Evolutionary conservation across 2,888 invertebrate genomes (phyloP).

Genomic region (Hydroisotoma schaefferi): DNA sequence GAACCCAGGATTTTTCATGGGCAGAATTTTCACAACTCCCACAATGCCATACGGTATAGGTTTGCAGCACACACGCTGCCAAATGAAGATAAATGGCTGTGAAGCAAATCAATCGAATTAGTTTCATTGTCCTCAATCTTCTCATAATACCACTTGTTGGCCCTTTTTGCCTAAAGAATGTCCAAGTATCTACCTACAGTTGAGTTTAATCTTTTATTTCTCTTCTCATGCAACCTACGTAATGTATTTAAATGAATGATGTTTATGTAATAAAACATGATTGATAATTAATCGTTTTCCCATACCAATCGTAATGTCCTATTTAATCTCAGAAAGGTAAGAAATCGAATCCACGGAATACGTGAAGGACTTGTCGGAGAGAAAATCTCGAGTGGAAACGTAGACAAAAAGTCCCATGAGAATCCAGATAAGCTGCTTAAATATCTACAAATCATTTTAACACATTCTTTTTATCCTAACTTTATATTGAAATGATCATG

Average conservation of each 20-base stretch:
- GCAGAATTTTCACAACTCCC: background rate
- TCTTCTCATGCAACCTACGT: too few species aligned
- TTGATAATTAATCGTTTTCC: background rate
- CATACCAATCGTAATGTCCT: slow-evolving; percentile 26
- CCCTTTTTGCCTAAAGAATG: background rate
- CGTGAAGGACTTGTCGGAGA: slow-evolving; percentile 1
- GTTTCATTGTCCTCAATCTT: slow-evolving; percentile 19
- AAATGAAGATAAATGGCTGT: slow-evolving; percentile 33
- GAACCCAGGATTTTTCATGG: background rate
- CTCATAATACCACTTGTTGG: background rate
- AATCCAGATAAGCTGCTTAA: slow-evolving; percentile 21
- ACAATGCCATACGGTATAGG: background rate
- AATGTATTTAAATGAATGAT: background rate
- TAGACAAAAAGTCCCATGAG: slow-evolving; percentile 23
- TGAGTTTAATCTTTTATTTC: background rate
- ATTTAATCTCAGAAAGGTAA: slow-evolving; percentile 20
- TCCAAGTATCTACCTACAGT: slow-evolving; percentile 3
- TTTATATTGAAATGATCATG: too few species aligned
- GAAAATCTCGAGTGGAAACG: slow-evolving; percentile 31
- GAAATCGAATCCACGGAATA: background rate
- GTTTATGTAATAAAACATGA: background rate
- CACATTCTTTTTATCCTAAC: background rate
- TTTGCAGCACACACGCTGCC: slow-evolving; percentile 17
- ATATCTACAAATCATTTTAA: slow-evolving; percentile 15
- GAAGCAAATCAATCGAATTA: slow-evolving; percentile 17